Percentiles rank a stretch among this genome's conserved stretches.
These are phyloP conservation scores for Eolophus roseicapilla DNA, from an alignment of 2,113 vertebrate species.

Conservation along the genomic window DNA sequence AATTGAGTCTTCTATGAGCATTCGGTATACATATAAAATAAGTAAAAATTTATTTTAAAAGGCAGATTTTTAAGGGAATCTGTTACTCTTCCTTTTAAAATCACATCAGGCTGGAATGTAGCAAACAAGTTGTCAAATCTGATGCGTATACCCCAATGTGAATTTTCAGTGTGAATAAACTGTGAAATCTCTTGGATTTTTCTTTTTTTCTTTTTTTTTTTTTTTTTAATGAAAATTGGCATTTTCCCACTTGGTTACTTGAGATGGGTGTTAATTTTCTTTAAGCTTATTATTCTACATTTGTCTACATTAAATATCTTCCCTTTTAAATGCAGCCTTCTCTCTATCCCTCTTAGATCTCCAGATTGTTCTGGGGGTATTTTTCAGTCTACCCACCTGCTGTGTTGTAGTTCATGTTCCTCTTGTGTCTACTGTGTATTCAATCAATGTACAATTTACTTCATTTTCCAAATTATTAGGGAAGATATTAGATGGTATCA, in stretches of 20 bases:
- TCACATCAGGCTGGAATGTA: slow-evolving; percentile 45
- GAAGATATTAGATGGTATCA: slow-evolving; percentile 27
- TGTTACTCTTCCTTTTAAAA: slow-evolving; percentile 20
- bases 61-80: background rate
- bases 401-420: slow-evolving; percentile 24
- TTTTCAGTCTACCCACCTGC: background rate
- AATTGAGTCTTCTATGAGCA: background rate
- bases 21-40: background rate
- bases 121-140: slow-evolving; percentile 66
- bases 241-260: slow-evolving; percentile 58
- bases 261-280: slow-evolving; percentile 49
- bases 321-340: background rate
- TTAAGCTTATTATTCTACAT: slow-evolving; percentile 36
- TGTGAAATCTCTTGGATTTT: slow-evolving; percentile 41
- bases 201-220: slow-evolving; percentile 15
- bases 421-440: background rate
- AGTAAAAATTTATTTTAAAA: background rate
- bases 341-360: background rate
- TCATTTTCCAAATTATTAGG: slow-evolving; percentile 49
- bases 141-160: slow-evolving; percentile 29
- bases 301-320: slow-evolving; percentile 36
- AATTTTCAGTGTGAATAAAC: slow-evolving; percentile 65
- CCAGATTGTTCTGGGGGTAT: background rate
- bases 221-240: slow-evolving; percentile 24
- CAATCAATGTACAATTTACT: background rate